Conservation (phyloP, 1,140 invertebrate genomes). For the Sitodiplosis mosellana region DNA sequence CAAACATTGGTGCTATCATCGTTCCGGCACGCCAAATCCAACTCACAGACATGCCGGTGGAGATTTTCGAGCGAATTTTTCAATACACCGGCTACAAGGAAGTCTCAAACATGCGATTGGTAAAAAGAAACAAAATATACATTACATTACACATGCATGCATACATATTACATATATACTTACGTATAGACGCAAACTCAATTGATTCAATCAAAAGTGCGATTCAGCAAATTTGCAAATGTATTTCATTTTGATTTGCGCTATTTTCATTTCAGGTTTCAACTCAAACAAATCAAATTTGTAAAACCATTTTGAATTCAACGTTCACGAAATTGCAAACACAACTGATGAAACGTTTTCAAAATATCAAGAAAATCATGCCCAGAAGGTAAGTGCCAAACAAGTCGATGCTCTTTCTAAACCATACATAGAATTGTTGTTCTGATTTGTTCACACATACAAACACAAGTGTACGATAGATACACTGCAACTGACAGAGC, state of each 20-base stretch:
- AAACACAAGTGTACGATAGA: too few species aligned
- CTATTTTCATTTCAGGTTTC: constrained; percentile 39
- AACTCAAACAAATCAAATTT: constrained; percentile 54
- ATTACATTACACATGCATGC: not conserved
- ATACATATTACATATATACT: not conserved
- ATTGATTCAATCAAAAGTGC: constrained; percentile 2
- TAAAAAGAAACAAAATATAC: constrained; percentile 30
- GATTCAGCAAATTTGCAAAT: constrained; percentile 2
- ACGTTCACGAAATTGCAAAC: constrained; percentile 64
- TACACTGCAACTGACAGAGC: not conserved
- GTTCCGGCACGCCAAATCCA: constrained; percentile 16
- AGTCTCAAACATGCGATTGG: constrained; percentile 54
- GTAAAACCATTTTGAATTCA: constrained; percentile 56
- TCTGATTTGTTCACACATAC: too few species aligned
- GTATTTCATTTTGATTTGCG: not conserved
- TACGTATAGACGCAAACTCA: constrained; percentile 5
- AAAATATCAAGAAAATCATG: constrained; percentile 75
- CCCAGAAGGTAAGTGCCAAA: constrained; percentile 30
- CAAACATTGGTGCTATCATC: constrained; percentile 17
- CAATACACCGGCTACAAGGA: constrained; percentile 53
- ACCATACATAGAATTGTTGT: not conserved
- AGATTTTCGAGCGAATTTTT: constrained; percentile 62
- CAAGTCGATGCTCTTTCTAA: not conserved
- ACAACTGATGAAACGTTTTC: constrained; percentile 61
- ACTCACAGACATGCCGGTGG: constrained; percentile 54